phyloP scores from a whole-genome alignment of 2,113 vertebrate species.

The Anhinga anhinga region DNA sequence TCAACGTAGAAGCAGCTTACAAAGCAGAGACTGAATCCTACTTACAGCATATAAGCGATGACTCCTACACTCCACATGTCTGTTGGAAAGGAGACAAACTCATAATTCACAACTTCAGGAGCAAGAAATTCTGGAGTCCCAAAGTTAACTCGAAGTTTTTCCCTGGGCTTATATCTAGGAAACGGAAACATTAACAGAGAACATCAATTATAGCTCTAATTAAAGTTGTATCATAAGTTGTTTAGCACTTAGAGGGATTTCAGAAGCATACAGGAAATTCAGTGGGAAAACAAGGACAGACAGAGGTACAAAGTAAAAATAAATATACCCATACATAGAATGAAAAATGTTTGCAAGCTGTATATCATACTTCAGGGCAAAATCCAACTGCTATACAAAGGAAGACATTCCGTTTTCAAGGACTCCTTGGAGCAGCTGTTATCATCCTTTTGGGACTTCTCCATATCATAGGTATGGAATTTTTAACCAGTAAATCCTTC shows the following conservation, averaged over 20 bases:
- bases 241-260: background rate
- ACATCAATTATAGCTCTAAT: background rate
- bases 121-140: slow-evolving; percentile 97
- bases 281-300: background rate
- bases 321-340: background rate
- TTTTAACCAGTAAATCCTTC: slow-evolving; percentile 19
- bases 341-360: background rate
- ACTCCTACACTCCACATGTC: slow-evolving; percentile 99
- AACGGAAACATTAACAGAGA: background rate
- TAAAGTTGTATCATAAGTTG: background rate
- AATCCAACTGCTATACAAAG: background rate
- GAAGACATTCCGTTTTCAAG: background rate
- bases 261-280: background rate
- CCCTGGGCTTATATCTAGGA: slow-evolving; percentile 91
- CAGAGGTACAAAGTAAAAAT: background rate
- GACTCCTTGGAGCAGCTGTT: background rate
- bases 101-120: slow-evolving; percentile 96
- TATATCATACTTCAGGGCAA: background rate
- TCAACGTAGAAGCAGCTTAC: background rate
- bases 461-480: background rate
- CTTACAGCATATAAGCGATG: slow-evolving; percentile 98
- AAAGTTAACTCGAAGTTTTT: slow-evolving; percentile 95
- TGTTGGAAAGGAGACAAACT: slow-evolving; percentile 96
- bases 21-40: background rate
- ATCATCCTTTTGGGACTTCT: background rate